phyloP scores from a whole-genome alignment of 23 tunicate genomes.

The Corella eumyota region DNA sequence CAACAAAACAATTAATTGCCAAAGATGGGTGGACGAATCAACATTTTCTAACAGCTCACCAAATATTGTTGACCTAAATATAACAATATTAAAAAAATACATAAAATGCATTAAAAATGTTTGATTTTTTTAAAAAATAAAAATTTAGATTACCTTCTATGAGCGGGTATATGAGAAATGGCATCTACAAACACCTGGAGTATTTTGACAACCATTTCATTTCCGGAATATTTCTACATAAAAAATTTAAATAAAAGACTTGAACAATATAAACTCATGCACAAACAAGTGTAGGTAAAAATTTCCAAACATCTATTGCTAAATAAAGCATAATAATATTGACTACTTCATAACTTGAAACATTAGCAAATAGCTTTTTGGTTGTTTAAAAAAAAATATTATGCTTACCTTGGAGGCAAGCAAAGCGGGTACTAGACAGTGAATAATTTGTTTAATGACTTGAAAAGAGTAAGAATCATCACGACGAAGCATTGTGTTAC shows the following conservation, averaged over 20 bases:
- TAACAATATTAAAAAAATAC: neutral
- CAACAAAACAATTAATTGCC: conserved; percentile 33
- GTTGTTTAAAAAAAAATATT: too few relatives aligned
- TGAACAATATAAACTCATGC: too few relatives aligned
- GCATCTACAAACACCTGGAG: conserved; percentile 71
- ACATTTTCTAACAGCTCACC: conserved; percentile 32
- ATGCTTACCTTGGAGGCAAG: too few relatives aligned
- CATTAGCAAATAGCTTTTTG: too few relatives aligned
- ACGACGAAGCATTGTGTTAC: conserved; percentile 34
- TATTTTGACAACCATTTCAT: conserved; percentile 32
- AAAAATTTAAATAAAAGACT: too few relatives aligned
- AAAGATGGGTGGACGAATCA: conserved; percentile 25
- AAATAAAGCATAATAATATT: too few relatives aligned
- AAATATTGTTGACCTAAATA: conserved; percentile 37
- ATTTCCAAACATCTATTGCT: too few relatives aligned
- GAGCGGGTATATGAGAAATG: conserved; percentile 46
- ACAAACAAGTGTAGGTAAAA: too few relatives aligned
- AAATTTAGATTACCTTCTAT: conserved; percentile 29
- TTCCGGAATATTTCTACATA: too few relatives aligned
- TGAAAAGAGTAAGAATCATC: conserved; percentile 74
- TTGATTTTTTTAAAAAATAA: neutral
- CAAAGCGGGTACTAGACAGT: conserved; percentile 39
- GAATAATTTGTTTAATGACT: conserved; percentile 37
- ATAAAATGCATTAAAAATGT: too few relatives aligned
- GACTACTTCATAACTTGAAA: too few relatives aligned